phyloP scores from a whole-genome alignment of 2,113 vertebrate genomes.

The Phodopus roborovskii region DNA sequence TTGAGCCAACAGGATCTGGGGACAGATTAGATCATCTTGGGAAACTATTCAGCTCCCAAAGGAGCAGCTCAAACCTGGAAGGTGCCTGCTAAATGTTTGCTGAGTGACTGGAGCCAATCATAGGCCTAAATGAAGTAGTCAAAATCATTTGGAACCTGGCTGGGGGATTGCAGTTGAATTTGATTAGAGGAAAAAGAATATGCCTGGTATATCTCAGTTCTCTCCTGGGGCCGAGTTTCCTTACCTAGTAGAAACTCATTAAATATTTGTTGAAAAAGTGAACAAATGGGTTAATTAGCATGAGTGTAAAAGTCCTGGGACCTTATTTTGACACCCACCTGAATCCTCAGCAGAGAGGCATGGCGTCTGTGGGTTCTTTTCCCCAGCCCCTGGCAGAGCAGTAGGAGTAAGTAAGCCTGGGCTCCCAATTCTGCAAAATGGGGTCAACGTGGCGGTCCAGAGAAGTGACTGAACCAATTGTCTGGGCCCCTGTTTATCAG shows the following conservation, averaged over 20 bases:
- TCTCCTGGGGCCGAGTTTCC: slow-evolving; percentile 13
- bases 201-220: not conserved
- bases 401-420: not conserved
- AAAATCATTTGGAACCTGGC: not conserved
- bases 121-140: slow-evolving; percentile 34
- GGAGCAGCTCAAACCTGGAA: not conserved
- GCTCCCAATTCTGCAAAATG: not conserved
- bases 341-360: not conserved
- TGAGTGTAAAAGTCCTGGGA: not conserved
- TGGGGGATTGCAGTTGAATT: slow-evolving; percentile 5
- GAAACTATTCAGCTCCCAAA: not conserved
- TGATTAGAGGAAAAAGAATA: slow-evolving; percentile 25
- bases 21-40: not conserved
- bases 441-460: not conserved
- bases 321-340: not conserved
- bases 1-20: not conserved
- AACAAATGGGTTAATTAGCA: slow-evolving; percentile 69
- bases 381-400: not conserved
- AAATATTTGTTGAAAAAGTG: slow-evolving; percentile 65
- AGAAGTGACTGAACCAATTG: slow-evolving; percentile 23
- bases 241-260: slow-evolving; percentile 58
- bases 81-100: not conserved
- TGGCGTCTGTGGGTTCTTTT: not conserved
- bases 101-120: slow-evolving; percentile 37
- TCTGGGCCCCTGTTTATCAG: slow-evolving; percentile 46